Conservation (phyloP, 2,113 vertebrate genomes). For the Crocuta crocuta region DNA sequence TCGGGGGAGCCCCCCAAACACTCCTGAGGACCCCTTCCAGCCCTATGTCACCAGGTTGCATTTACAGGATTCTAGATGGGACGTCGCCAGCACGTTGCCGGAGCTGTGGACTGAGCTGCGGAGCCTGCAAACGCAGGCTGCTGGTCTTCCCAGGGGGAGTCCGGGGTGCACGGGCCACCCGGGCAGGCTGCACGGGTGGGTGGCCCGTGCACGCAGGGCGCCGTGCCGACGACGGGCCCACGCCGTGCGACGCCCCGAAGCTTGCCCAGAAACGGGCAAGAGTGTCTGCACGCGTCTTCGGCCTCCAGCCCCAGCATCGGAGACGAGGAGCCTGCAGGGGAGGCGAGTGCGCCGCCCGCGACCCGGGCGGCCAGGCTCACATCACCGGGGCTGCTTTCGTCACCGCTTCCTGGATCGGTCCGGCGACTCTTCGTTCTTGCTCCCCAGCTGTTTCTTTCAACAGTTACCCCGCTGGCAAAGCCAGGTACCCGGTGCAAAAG, state of each 20-base stretch:
- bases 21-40: background rate
- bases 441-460: background rate
- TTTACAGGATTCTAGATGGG: background rate
- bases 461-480: background rate
- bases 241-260: fast-evolving
- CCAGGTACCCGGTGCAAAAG: background rate
- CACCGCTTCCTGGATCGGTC: background rate
- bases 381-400: fast-evolving
- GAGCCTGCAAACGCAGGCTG: background rate
- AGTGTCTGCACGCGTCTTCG: background rate
- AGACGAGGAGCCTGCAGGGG: background rate
- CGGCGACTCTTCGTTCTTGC: background rate
- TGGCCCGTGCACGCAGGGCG: background rate
- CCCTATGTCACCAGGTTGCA: background rate
- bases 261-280: background rate
- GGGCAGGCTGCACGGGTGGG: background rate
- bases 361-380: fast-evolving
- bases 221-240: background rate
- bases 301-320: background rate
- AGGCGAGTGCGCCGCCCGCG: too few species aligned
- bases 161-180: too few species aligned
- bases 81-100: background rate
- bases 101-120: too few species aligned
- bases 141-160: background rate
- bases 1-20: background rate